Conservation (phyloP, 2,888 invertebrate species). For the Hylaea fasciaria region DNA sequence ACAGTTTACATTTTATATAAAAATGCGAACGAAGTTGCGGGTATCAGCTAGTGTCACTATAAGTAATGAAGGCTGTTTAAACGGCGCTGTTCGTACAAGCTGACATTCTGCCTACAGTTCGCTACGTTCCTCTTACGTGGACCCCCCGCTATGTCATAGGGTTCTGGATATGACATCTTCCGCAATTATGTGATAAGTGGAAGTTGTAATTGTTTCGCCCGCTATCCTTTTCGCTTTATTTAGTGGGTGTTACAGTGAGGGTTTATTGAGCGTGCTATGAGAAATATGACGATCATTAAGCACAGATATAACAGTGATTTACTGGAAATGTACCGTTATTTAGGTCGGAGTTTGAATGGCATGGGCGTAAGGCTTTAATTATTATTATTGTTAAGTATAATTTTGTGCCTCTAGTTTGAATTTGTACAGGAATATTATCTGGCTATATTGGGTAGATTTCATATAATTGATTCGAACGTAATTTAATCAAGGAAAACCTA, state of each 20-base stretch:
- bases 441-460: no score
- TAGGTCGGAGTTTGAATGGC: conserved; percentile 7
- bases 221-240: conserved; percentile 23
- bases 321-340: not conserved
- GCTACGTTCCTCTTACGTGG: not conserved
- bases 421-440: no score
- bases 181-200: conserved; percentile 28
- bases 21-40: no score
- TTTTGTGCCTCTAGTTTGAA: not conserved
- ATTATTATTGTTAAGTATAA: no score
- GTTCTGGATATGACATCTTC: conserved; percentile 30
- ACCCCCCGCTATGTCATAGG: conserved; percentile 13
- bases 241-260: conserved; percentile 18
- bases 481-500: no score
- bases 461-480: no score
- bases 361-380: not conserved
- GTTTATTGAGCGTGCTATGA: conserved; percentile 27
- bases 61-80: no score
- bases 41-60: no score
- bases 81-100: no score
- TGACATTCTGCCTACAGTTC: conserved; percentile 1
- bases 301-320: conserved; percentile 12
- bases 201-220: conserved; percentile 26
- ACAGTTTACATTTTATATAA: no score
- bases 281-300: conserved; percentile 20